phyloP scores from a whole-genome alignment of 2,797 vertebrate species.

The Botia kubotai region DNA sequence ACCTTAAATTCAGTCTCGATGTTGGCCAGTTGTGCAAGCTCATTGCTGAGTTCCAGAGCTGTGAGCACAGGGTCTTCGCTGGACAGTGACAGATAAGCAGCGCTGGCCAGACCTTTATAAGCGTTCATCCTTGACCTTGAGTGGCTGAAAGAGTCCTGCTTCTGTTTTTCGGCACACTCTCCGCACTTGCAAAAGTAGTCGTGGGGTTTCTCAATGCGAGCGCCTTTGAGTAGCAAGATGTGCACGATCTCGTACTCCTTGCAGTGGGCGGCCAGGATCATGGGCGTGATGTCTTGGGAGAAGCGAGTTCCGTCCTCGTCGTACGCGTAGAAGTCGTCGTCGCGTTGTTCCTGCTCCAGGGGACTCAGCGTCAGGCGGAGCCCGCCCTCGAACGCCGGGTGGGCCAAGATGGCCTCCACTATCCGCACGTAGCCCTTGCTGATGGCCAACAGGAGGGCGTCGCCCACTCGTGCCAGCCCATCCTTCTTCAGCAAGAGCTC shows the following conservation, averaged over 20 bases:
- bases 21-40: constrained; percentile 85
- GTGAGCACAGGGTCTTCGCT: constrained; percentile 87
- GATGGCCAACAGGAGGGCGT: constrained; percentile 83
- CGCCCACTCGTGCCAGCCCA: constrained; percentile 82
- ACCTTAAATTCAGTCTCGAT: constrained; percentile 90
- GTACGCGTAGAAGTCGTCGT: constrained; percentile 84
- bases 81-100: constrained; percentile 83
- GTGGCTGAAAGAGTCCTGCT: constrained; percentile 85
- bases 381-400: constrained; percentile 82
- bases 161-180: constrained; percentile 81
- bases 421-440: constrained; percentile 87
- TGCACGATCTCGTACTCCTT: constrained; percentile 87
- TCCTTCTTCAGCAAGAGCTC: constrained; percentile 86
- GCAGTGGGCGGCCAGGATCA: constrained; percentile 86
- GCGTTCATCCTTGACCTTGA: constrained; percentile 86
- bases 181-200: constrained; percentile 86
- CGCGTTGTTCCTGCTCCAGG: constrained; percentile 81
- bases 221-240: constrained; percentile 82
- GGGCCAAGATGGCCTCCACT: constrained; percentile 84
- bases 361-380: constrained; percentile 83
- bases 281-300: constrained; percentile 84
- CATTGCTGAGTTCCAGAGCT: constrained; percentile 85
- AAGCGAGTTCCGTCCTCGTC: constrained; percentile 83
- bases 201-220: constrained; percentile 84
- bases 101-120: constrained; percentile 85